Evolutionary conservation across 2,888 invertebrate genomes (phyloP), one percentile per base, ranked within the genome.

Genomic region (Dexiosoma caninum): DNA sequence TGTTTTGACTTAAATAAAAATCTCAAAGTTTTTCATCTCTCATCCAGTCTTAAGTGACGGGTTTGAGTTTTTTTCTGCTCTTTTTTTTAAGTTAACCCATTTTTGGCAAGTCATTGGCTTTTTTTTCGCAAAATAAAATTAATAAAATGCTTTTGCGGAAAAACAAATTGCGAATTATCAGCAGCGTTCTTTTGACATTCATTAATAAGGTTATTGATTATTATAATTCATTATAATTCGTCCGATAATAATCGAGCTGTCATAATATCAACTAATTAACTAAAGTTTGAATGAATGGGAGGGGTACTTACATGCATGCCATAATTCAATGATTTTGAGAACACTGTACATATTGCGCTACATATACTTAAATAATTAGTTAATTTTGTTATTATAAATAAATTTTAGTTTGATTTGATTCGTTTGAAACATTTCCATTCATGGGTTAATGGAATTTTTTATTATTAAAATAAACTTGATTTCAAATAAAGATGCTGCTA

Each of bases 1-100:
- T 64, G 75, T 72, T 77, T 81, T 72, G 35, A 64, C 72, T 81
- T 69, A 51, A 80, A 72, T 53, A 72, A 64, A 76, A 76, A 81
- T 67, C 71, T 67, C 55, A 62, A 64, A 57, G 23, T 44, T 72
- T 51, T 81, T 62, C 57, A 69, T 74, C 64, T 81, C 69, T 69
- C 77, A 49, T 44, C 23, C 57, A 64, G 44, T 30, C 10, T 49
- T 57, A 55, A 72, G 57, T 72, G 60, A 72, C 67, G 62, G 80
- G 76, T 72, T 76, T 78, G 42, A 59, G 59, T 44, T 32, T 59
- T 42, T 19, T 35, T 27, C 6, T 27, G 3, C 6, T 27, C 6
- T 8, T 21, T 57, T 72, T 67, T 44, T 21, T 16, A 7, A 21
- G 35, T 72, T 78, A 67, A 70, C 70, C 77, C 55, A 62, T 70